A percentile compares a stretch with the other conserved stretches of the same genome.
Evolutionary conservation across 2,113 vertebrate species (phyloP).

Genomic region (Xenopus borealis): DNA sequence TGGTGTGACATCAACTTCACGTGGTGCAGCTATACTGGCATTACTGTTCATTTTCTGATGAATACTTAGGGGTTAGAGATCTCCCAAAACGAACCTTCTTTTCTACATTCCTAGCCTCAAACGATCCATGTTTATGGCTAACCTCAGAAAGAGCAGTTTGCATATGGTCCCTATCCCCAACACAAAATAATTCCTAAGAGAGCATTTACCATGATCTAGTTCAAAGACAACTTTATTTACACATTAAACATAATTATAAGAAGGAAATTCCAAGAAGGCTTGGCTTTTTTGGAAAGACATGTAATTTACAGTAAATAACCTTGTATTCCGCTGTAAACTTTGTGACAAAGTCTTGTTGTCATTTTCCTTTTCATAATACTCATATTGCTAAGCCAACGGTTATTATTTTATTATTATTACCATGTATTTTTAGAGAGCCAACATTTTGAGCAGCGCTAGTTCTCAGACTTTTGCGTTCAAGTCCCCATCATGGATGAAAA

Average conservation of each 20-base stretch:
- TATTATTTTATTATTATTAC: too few species aligned
- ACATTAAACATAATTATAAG: conserved; percentile 64
- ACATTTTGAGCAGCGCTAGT: too few species aligned
- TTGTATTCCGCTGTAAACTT: too few species aligned
- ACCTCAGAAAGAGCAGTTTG: conserved; percentile 49
- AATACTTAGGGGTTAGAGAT: too few species aligned
- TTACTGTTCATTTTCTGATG: too few species aligned
- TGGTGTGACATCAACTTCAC: background rate
- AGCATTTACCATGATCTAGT: conserved; percentile 59
- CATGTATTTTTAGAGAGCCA: too few species aligned
- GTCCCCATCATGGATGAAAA: too few species aligned
- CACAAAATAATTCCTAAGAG: conserved; percentile 58
- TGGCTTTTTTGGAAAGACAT: conserved; percentile 51
- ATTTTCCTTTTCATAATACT: too few species aligned
- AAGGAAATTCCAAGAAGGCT: conserved; percentile 65
- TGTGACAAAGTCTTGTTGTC: too few species aligned
- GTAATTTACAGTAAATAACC: conserved; percentile 52
- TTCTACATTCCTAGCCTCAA: conserved; percentile 62
- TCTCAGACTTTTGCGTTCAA: too few species aligned
- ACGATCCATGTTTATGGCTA: conserved; percentile 60
- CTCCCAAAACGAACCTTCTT: conserved; percentile 45
- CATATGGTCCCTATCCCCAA: conserved; percentile 61
- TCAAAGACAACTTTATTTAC: conserved; percentile 69
- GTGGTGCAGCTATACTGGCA: background rate
- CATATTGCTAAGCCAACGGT: too few species aligned